Evolutionary conservation across 2,888 invertebrate species (phyloP).

Genomic region (Pristionchus entomophagus): DNA sequence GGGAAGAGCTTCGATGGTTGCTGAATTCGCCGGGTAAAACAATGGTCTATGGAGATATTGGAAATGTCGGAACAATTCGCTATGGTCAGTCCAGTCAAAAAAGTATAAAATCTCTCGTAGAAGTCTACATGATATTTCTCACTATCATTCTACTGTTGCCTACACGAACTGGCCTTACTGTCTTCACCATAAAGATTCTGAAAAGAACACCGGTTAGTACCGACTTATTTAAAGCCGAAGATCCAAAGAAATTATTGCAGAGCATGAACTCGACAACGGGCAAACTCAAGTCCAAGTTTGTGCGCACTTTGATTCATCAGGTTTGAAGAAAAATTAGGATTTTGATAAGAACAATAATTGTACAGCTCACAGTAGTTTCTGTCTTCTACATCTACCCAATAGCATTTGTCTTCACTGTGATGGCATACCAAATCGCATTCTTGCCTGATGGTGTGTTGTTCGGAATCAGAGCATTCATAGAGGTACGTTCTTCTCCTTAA

Average conservation of each 20-base stretch:
- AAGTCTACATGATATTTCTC: no score
- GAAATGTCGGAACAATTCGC: background rate
- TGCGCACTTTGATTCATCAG: no score
- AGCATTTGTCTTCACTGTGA: no score
- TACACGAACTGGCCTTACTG: no score
- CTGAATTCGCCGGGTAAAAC: background rate
- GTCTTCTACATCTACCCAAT: no score
- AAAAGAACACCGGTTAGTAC: background rate
- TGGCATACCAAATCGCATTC: no score
- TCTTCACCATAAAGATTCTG: no score
- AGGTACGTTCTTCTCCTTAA: background rate
- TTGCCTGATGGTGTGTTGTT: no score
- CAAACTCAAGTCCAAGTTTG: no score
- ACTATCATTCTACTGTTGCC: background rate
- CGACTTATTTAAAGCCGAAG: background rate
- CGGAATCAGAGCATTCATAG: background rate
- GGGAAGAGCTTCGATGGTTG: background rate
- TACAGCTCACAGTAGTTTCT: no score
- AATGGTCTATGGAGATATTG: conserved; percentile 20
- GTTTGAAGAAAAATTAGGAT: no score
- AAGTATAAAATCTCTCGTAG: background rate
- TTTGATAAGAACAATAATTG: background rate
- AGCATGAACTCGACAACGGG: background rate
- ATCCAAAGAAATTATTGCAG: background rate
- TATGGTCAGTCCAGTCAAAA: background rate